A percentile compares a stretch with the other conserved stretches of the same genome.
These are phyloP conservation scores for Melieria omissa DNA, from an alignment of 2,888 invertebrate genomes.

Conservation along the genomic window DNA sequence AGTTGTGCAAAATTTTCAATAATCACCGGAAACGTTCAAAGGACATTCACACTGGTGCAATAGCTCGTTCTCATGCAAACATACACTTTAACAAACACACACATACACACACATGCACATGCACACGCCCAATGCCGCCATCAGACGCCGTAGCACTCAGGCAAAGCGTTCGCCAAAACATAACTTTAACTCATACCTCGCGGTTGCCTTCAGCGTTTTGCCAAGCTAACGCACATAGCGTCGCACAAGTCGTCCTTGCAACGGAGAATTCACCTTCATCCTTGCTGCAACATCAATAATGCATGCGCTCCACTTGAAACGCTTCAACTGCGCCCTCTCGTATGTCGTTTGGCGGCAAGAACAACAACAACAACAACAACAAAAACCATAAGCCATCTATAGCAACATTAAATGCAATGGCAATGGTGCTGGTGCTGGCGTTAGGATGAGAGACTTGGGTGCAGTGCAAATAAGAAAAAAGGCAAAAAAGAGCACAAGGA, in stretches of 20 bases:
- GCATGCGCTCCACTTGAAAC: constrained; percentile 40
- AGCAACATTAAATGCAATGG: constrained; percentile 21
- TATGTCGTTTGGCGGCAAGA: constrained; percentile 3
- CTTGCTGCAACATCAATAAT: constrained; percentile 44
- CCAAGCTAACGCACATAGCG: background rate
- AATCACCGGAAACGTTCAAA: constrained; percentile 57
- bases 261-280: constrained; percentile 32
- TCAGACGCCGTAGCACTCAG: constrained; percentile 60
- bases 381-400: background rate
- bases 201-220: too few relatives aligned
- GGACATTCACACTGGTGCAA: constrained; percentile 57
- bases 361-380: background rate
- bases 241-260: constrained; percentile 28
- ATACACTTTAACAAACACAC: constrained; percentile 13
- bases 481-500: background rate
- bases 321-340: background rate
- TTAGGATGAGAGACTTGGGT: constrained; percentile 29
- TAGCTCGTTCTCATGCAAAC: background rate
- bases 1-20: constrained; percentile 25
- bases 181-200: too few relatives aligned
- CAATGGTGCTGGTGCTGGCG: constrained; percentile 24
- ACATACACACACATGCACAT: background rate
- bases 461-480: background rate
- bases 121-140: constrained; percentile 38
- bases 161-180: constrained; percentile 24